phyloP scores from a whole-genome alignment of 2,113 vertebrate species.

The Dendrocopos noguchii region DNA sequence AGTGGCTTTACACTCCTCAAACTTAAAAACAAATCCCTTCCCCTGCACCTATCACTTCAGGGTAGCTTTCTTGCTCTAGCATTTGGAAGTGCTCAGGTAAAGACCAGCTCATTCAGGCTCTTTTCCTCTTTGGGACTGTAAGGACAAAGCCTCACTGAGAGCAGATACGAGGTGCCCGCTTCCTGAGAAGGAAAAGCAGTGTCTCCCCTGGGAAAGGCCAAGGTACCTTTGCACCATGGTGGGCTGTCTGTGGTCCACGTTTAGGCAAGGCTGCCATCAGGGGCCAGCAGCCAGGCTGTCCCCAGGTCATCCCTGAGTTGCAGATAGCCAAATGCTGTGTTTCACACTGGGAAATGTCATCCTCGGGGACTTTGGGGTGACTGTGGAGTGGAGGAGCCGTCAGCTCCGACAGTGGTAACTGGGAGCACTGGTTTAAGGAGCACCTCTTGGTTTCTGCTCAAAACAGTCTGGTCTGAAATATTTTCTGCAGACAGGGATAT shows the following conservation, averaged over 20 bases:
- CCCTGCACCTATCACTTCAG: background rate
- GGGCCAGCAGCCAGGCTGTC: background rate
- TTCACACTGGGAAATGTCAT: background rate
- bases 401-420: background rate
- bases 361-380: rapidly evolving
- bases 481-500: conserved; percentile 18
- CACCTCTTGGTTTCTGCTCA: background rate
- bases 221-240: background rate
- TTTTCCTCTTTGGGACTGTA: background rate
- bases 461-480: background rate
- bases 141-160: background rate
- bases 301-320: rapidly evolving
- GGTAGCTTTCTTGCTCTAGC: background rate
- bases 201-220: background rate
- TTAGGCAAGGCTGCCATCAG: background rate
- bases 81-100: background rate
- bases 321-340: rapidly evolving
- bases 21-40: background rate
- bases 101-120: background rate
- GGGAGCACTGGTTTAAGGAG: background rate
- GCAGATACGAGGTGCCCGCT: background rate
- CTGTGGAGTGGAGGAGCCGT: background rate
- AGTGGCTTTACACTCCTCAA: background rate
- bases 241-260: background rate
- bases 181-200: background rate